These are phyloP conservation scores for Sturnira hondurensis DNA, from an alignment of 2,113 vertebrate genomes.

Conservation along the genomic window DNA sequence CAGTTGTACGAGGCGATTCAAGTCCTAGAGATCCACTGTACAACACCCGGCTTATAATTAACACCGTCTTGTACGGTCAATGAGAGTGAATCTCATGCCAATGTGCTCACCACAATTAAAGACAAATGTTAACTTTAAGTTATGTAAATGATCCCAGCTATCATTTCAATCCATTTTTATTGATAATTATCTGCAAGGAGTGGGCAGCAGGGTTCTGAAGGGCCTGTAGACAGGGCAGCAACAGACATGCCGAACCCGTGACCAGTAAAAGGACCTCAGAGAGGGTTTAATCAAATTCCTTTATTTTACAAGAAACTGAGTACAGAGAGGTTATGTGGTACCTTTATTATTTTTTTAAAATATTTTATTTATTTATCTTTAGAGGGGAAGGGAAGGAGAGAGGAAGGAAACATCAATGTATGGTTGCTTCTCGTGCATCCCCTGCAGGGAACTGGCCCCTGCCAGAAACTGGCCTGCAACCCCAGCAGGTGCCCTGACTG, in stretches of 20 bases:
- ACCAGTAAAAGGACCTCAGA: neutral
- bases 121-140: neutral
- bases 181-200: neutral
- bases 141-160: neutral
- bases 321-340: neutral
- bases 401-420: too few relatives aligned
- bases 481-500: too few relatives aligned
- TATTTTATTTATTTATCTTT: too few relatives aligned
- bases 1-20: neutral
- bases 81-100: neutral
- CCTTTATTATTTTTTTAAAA: too few relatives aligned
- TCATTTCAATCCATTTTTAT: neutral
- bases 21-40: neutral
- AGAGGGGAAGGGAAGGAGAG: too few relatives aligned
- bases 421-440: too few relatives aligned
- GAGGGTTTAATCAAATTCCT: neutral
- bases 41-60: neutral
- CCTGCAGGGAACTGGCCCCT: too few relatives aligned
- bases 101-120: neutral
- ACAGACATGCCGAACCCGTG: neutral
- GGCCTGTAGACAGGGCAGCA: neutral
- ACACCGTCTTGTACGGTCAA: neutral
- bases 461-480: too few relatives aligned
- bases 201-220: neutral
- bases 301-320: neutral